Evolutionary conservation across 2,888 invertebrate species (phyloP).

Genomic region (Sceliomorpha sp.): DNA sequence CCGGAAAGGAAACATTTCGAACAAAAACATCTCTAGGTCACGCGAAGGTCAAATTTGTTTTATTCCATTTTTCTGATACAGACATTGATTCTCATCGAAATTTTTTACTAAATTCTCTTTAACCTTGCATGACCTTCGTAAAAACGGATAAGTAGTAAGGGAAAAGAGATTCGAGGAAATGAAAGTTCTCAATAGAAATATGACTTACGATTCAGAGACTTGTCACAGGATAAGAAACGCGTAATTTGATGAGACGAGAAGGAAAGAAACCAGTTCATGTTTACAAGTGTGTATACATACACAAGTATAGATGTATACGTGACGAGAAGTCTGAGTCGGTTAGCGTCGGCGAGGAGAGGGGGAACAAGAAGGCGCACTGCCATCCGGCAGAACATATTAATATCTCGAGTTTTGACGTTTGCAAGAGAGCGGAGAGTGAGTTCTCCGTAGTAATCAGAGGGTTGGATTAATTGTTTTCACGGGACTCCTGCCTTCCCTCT

Average conservation of each 20-base stretch:
- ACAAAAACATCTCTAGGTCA: too few relatives aligned
- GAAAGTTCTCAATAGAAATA: conserved; percentile 3
- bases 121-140: too few relatives aligned
- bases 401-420: conserved; percentile 79
- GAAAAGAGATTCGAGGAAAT: too few relatives aligned
- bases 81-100: too few relatives aligned
- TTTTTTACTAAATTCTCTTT: too few relatives aligned
- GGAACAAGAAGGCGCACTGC: conserved; percentile 59
- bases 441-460: conserved; percentile 76
- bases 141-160: conserved; percentile 10
- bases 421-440: conserved; percentile 48
- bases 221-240: conserved; percentile 19
- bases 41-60: too few relatives aligned
- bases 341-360: conserved; percentile 27
- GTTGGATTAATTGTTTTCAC: conserved; percentile 79
- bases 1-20: too few relatives aligned
- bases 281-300: conserved; percentile 14
- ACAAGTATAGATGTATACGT: not conserved
- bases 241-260: conserved; percentile 69
- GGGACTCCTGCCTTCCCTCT: conserved; percentile 71
- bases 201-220: not conserved
- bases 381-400: conserved; percentile 77
- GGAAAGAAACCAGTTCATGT: conserved; percentile 51
- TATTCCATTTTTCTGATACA: too few relatives aligned
- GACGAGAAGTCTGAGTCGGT: conserved; percentile 15